These are phyloP conservation scores for Drosophila gunungcola DNA, from an alignment of 1,140 invertebrate genomes.

Conservation along the genomic window DNA sequence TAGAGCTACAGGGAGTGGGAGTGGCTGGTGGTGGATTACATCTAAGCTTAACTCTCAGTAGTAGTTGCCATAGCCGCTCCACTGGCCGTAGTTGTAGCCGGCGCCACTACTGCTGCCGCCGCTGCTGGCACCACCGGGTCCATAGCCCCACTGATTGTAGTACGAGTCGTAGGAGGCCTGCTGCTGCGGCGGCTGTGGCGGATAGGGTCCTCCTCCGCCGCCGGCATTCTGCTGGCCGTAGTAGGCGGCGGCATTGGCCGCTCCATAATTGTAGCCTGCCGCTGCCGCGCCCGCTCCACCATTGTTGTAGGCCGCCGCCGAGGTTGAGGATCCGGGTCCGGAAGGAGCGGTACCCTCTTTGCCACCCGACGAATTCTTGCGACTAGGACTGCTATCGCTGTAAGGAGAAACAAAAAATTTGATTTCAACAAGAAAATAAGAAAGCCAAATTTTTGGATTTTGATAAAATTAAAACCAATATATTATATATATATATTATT, in stretches of 20 bases:
- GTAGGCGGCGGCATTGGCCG: conserved; percentile 86
- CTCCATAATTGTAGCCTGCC: conserved; percentile 76
- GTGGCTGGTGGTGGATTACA: background rate
- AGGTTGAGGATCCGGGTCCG: conserved; percentile 23
- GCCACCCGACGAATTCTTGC: conserved; percentile 55
- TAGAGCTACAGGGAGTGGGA: conserved; percentile 13
- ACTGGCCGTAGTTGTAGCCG: conserved; percentile 87
- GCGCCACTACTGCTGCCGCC: conserved; percentile 87
- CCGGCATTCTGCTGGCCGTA: conserved; percentile 85
- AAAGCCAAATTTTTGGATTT: too few species aligned
- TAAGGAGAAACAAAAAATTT: background rate
- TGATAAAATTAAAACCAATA: background rate
- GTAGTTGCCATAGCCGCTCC: conserved; percentile 86
- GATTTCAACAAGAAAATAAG: too few species aligned
- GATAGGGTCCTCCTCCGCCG: conserved; percentile 85
- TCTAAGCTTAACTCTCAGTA: conserved; percentile 40
- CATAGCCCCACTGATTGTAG: conserved; percentile 90
- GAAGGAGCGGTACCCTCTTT: conserved; percentile 52
- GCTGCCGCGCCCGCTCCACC: conserved; percentile 56
- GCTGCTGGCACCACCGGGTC: conserved; percentile 85
- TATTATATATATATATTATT: too few species aligned
- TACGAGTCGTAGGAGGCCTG: conserved; percentile 88
- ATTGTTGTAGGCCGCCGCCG: conserved; percentile 65
- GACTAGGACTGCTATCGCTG: conserved; percentile 75
- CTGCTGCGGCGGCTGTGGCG: conserved; percentile 87